Evolutionary conservation across 2,113 vertebrate genomes (phyloP), one percentile per base, ranked within the genome.

Genomic region (Polypterus bichir): DNA sequence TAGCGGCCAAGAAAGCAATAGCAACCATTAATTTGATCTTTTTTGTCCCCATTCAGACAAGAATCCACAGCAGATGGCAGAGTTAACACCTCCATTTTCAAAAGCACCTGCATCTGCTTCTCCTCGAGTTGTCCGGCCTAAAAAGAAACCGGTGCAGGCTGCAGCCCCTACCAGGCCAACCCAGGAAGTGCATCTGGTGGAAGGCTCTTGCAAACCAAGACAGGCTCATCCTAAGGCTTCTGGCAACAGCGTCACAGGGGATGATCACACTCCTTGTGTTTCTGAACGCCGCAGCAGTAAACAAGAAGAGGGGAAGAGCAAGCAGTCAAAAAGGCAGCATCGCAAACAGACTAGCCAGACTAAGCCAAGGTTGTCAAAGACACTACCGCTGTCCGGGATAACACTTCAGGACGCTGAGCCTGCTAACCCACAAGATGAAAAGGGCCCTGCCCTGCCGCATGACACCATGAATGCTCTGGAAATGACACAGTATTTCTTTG

Each of bases 401-500:
- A 63, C 78, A 77, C 69, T 57, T 63, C 0, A 80, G 74, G 59
- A 84, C 83, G 1, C 48, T 74, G 11, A 76, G 76, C 44, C 71
- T 68, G 3, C 72, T 64, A 0, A 48, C 51, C 46, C 73, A 62
- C 48, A 68, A 76, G 0, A 27, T 62, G 1, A 2, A 64, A 76
- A 0, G 64, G 73, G 3, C 71, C 69, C 0, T 52, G 75, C 0
- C 77, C 73, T 9, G 67, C 83, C 3, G 63, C 80, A 70, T 68
- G 89, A 88, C 56, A 82, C 85, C 59, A 81, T 89, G 60, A 92
- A 94, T 46, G 91, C 93, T 0, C 77, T 94, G 71, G 92, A 97
- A 82, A 90, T 97, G 45, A 97, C 94, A 0, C 94, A 97, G 83
- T 91, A 90, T 71, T 97, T 97, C 74, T 97, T 98, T 0, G 92